Percentiles rank a stretch among this genome's conserved stretches.
Evolutionary conservation across 2,797 vertebrate genomes (phyloP).

Genomic region (Ceyx erithaca): DNA sequence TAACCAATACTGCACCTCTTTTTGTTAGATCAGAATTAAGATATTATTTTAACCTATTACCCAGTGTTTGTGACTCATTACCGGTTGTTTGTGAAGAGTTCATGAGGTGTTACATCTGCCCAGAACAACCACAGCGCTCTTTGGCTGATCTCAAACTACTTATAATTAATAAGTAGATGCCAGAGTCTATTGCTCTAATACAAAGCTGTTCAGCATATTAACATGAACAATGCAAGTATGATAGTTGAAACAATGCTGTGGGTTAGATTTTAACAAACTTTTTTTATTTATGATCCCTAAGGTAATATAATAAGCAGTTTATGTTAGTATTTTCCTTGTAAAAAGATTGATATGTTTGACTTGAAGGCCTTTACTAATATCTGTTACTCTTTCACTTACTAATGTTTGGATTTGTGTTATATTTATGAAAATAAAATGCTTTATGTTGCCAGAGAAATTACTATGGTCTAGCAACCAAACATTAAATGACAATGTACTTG

Average conservation of each 20-base stretch:
- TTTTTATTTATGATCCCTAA: not conserved
- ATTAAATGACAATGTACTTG: not conserved
- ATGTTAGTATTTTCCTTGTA: not conserved
- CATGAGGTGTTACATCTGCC: not conserved
- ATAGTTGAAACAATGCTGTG: not conserved
- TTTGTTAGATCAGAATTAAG: not conserved
- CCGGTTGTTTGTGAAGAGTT: not conserved
- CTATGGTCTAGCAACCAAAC: not conserved
- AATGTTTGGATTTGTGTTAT: not conserved
- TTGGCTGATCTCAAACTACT: not conserved
- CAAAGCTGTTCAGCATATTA: not conserved
- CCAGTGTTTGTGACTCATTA: not conserved
- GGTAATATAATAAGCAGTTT: not conserved
- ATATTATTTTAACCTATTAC: slow-evolving; percentile 8
- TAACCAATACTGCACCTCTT: not conserved
- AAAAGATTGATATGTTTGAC: not conserved
- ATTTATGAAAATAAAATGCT: not conserved
- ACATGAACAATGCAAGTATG: not conserved
- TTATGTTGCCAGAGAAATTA: not conserved
- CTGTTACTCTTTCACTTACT: not conserved
- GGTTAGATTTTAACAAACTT: not conserved
- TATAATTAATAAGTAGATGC: not conserved
- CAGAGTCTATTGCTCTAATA: not conserved
- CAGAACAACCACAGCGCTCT: not conserved
- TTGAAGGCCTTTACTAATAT: not conserved